phyloP scores from a whole-genome alignment of 2,113 vertebrate species.

The Triplophysa tibetana region DNA sequence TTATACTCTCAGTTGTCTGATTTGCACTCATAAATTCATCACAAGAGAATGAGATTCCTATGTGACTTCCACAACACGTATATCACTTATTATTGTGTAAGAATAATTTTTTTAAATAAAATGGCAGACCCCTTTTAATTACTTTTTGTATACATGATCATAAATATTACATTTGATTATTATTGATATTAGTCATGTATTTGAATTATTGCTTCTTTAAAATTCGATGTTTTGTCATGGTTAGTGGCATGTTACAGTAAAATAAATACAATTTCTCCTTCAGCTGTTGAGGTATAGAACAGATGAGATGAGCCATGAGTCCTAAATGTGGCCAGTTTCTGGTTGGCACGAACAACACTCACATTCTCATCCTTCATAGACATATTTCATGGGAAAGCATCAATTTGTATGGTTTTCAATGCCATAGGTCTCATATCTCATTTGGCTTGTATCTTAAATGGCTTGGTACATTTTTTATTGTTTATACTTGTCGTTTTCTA shows the following conservation, averaged over 20 bases:
- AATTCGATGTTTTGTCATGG: background rate
- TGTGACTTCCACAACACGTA: no score
- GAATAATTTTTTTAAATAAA: no score
- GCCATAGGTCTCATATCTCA: no score
- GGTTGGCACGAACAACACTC: background rate
- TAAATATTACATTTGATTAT: background rate
- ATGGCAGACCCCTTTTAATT: no score
- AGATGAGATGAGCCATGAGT: slow-evolving; percentile 1
- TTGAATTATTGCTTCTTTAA: background rate
- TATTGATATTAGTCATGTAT: background rate
- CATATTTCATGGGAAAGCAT: background rate
- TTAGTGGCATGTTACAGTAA: background rate
- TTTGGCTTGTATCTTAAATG: no score
- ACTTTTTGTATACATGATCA: no score
- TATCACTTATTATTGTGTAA: no score
- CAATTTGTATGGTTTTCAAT: background rate
- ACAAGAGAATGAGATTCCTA: no score
- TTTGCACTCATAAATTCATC: no score
- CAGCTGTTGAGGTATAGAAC: slow-evolving; percentile 1
- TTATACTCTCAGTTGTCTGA: no score
- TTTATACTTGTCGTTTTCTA: no score
- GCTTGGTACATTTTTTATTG: no score
- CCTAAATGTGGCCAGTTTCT: background rate
- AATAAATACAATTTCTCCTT: background rate
- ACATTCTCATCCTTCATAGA: background rate